phyloP scores from a whole-genome alignment of 2,113 vertebrate genomes.

The Pteronura brasiliensis region DNA sequence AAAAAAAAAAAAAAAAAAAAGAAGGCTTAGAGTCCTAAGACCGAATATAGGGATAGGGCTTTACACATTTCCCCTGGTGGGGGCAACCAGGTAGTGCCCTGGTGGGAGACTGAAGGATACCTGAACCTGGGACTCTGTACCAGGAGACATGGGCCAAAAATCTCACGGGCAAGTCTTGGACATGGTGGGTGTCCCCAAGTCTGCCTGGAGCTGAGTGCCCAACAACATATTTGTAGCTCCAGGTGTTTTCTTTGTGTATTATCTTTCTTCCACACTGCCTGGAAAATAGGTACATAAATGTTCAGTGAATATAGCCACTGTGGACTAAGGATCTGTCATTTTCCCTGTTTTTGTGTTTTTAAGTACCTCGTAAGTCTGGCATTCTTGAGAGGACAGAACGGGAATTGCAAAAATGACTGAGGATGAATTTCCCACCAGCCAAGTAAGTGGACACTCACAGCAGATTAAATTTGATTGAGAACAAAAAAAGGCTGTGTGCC shows the following conservation, averaged over 20 bases:
- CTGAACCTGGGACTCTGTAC: not conserved
- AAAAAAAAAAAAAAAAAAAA: too few relatives aligned
- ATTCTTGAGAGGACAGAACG: not conserved
- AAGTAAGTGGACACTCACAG: not conserved
- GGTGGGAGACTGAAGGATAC: not conserved
- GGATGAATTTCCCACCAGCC: not conserved
- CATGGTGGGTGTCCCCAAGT: not conserved
- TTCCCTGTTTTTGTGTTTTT: not conserved
- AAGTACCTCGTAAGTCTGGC: not conserved
- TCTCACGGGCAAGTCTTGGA: not conserved
- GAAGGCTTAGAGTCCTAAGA: not conserved
- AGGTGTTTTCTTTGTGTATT: not conserved
- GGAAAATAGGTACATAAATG: not conserved
- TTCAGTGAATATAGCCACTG: not conserved
- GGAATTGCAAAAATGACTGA: not conserved
- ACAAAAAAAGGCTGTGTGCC: not conserved
- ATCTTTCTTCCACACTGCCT: not conserved
- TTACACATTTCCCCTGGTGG: not conserved
- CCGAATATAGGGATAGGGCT: not conserved
- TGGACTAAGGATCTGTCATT: not conserved
- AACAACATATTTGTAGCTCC: not conserved
- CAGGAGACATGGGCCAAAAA: not conserved
- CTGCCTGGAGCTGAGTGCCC: not conserved
- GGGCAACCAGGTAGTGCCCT: not conserved
- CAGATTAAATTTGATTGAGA: not conserved